Base-by-base conservation (phyloP, 1,140 invertebrate genomes). In the Scaptodrosophila lebanonensis region DNA sequence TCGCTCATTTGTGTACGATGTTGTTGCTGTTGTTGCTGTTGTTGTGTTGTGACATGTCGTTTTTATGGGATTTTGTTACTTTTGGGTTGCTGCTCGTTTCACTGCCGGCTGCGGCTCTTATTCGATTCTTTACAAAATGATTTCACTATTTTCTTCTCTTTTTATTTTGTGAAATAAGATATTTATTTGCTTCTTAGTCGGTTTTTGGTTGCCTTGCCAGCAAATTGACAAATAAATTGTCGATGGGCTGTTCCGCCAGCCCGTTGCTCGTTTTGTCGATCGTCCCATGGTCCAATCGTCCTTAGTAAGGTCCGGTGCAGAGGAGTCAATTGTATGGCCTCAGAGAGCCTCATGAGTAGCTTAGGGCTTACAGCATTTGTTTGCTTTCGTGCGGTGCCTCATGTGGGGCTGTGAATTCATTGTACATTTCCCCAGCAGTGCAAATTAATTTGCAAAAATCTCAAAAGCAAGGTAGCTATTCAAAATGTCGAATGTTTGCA, bases 181-280 rank as follows among this genome's bases (percentile, higher is more conserved):
- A 79, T 77, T 79, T 77, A 72, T 72, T 79, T 77, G 67, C 57
- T 56, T 54, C 67, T 77, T 64, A 79, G 72, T 68, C 54, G 30
- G 48, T 42, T 49, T 44, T 11, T 12, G 15, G 18, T 54, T 59
- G 48, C 50, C 33, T 65, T 40, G 39, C 59, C 68, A 65, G 38
- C 67, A 64, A 79, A 79, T 77, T 77, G 72, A 63, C 73, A 79
- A 77, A 77, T 77, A 77, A 76, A 76, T 77, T 72, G 72, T 65
- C 47, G 13, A 1, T 29, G 40, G 39, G 48, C 53, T 13, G 20
- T 60, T 13, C 17, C 11, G 16, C 45, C 13, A n/a, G 27, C 30
- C 17, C 36, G 48, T 51, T 25, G 27, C 12, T 22, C 20, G 15
- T 20, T 38, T 50, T 60, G 44, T 66, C 43, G 20, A 15, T 44